A percentile compares a stretch with the other conserved stretches of the same genome.
Evolutionary conservation across 2,888 invertebrate genomes (phyloP).

Genomic region (Beris morrisii): DNA sequence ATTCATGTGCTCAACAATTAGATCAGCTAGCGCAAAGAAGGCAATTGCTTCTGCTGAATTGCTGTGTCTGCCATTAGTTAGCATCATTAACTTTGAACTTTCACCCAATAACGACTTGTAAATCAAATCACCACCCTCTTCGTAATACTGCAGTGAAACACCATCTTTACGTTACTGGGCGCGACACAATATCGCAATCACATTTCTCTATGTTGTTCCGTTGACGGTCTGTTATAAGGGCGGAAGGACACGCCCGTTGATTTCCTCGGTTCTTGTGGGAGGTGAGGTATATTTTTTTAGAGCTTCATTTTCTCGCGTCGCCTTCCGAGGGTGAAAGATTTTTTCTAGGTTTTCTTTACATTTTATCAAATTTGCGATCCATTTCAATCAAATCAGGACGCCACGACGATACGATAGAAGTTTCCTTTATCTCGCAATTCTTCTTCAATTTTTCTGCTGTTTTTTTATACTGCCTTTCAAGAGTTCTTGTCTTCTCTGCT

Average conservation of each 20-base stretch:
- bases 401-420: background rate
- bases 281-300: background rate
- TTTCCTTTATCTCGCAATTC: constrained; percentile 1
- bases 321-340: too few relatives aligned
- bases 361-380: constrained; percentile 15
- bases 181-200: background rate
- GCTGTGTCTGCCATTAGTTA: too few relatives aligned
- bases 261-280: background rate
- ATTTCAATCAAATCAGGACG: constrained; percentile 2
- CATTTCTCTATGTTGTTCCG: background rate
- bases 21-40: too few relatives aligned
- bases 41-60: too few relatives aligned
- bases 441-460: background rate
- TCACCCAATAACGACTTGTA: constrained; percentile 6
- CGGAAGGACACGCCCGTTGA: too few relatives aligned
- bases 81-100: constrained; percentile 1
- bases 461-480: too few relatives aligned
- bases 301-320: background rate
- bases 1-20: too few relatives aligned
- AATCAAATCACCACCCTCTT: constrained; percentile 5
- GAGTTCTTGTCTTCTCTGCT: too few relatives aligned
- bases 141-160: too few relatives aligned
- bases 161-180: background rate
- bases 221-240: too few relatives aligned
- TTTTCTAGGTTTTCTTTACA: background rate